Evolutionary conservation across 2,888 invertebrate genomes (phyloP).

Genomic region (Lasioglossum villosulum): DNA sequence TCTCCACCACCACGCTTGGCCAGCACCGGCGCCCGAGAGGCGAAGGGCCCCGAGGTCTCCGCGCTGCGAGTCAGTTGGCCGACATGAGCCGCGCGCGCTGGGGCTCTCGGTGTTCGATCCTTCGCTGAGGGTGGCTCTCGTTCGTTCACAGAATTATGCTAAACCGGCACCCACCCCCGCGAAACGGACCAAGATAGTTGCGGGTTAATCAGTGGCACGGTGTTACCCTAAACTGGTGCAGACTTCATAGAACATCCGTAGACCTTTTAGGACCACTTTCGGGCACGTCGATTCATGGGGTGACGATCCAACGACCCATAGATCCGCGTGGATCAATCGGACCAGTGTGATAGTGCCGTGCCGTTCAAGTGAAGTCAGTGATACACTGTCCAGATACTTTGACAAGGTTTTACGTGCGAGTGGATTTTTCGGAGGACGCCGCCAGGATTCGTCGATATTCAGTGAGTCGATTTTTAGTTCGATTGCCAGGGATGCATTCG

Average conservation of each 20-base stretch:
- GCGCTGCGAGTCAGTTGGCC: slow-evolving; percentile 79
- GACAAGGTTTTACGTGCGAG: slow-evolving; percentile 11
- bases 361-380: slow-evolving; percentile 69
- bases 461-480: slow-evolving; percentile 33
- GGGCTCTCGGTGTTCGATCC: slow-evolving; percentile 57
- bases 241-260: not conserved
- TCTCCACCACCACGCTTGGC: slow-evolving; percentile 50
- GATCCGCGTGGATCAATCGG: not conserved
- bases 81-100: slow-evolving; percentile 80
- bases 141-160: slow-evolving; percentile 4
- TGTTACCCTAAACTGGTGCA: not conserved
- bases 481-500: not conserved
- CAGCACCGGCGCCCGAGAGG: slow-evolving; percentile 76
- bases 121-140: slow-evolving; percentile 40
- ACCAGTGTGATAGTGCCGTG: slow-evolving; percentile 71
- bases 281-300: not conserved
- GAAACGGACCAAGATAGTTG: not conserved
- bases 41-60: slow-evolving; percentile 75
- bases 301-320: not conserved
- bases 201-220: not conserved
- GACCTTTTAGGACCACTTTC: not conserved
- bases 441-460: not conserved
- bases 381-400: slow-evolving; percentile 47
- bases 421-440: slow-evolving; percentile 30
- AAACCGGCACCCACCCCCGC: not conserved